These are phyloP conservation scores for Hemibagrus wyckioides DNA, from an alignment of 2,113 vertebrate genomes.

Conservation along the genomic window DNA sequence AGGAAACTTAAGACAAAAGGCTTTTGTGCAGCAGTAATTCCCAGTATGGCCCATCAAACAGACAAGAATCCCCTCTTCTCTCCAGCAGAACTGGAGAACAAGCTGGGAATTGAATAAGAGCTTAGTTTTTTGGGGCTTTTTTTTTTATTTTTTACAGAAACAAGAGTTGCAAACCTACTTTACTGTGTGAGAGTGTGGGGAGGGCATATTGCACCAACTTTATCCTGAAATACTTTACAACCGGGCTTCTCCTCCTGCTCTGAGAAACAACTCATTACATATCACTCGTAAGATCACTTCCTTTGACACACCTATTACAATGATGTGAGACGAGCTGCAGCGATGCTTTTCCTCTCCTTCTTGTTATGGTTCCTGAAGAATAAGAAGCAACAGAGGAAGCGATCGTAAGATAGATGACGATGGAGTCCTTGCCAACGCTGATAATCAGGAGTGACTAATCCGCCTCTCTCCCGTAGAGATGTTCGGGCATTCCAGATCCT, in stretches of 20 bases:
- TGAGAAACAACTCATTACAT: constrained; percentile 11
- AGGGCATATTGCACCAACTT: constrained; percentile 34
- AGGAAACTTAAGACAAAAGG: constrained; percentile 32
- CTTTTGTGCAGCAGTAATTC: constrained; percentile 47
- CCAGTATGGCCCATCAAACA: constrained; percentile 26
- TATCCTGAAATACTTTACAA: neutral
- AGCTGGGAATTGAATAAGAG: neutral
- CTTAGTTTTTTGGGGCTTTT: neutral
- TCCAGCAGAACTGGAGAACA: neutral
- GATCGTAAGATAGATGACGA: neutral
- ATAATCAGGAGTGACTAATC: constrained; percentile 48
- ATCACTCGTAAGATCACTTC: neutral
- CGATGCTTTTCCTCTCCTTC: neutral
- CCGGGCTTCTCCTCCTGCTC: neutral
- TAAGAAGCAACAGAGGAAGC: neutral
- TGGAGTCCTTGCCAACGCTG: constrained; percentile 25
- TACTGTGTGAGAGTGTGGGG: neutral
- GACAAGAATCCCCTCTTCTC: constrained; percentile 30
- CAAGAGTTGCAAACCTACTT: constrained; percentile 37
- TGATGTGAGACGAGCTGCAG: neutral
- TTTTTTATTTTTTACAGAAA: neutral
- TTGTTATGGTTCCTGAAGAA: neutral
- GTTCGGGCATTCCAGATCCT: constrained; percentile 18
- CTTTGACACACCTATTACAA: neutral
- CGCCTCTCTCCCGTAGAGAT: constrained; percentile 20